Evolutionary conservation across 2,888 invertebrate genomes (phyloP).

Genomic region (Drosophila stalkeri): DNA sequence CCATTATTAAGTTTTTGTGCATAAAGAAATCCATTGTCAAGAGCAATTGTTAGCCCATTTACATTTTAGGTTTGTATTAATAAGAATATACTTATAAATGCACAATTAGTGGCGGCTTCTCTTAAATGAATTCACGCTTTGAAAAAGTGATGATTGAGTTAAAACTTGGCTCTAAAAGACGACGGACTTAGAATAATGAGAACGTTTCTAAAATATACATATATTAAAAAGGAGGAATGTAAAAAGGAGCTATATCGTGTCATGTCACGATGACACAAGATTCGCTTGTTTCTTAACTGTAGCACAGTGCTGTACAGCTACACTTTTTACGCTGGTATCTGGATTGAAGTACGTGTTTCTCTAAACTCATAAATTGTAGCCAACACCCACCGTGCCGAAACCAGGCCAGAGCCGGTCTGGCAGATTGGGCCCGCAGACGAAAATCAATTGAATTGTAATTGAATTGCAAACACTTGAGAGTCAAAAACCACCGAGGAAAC

Average conservation of each 20-base stretch:
- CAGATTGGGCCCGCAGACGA: slow-evolving; percentile 61
- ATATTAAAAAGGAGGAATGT: background rate
- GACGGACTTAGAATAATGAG: slow-evolving; percentile 15
- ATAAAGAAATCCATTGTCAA: too few relatives aligned
- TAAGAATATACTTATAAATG: too few relatives aligned
- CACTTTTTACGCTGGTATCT: slow-evolving; percentile 12
- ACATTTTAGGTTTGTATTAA: too few relatives aligned
- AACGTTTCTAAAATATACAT: background rate
- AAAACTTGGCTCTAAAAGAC: background rate
- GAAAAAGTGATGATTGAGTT: background rate
- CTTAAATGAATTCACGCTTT: background rate
- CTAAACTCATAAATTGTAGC: slow-evolving; percentile 44
- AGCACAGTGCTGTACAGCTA: slow-evolving; percentile 8
- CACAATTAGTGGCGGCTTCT: background rate
- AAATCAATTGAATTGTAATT: slow-evolving; percentile 79
- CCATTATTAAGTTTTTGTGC: too few relatives aligned
- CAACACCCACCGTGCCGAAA: slow-evolving; percentile 8
- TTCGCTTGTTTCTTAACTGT: background rate
- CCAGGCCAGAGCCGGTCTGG: slow-evolving; percentile 13
- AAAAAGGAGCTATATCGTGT: background rate
- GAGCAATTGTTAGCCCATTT: too few relatives aligned
- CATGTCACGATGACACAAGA: too few relatives aligned
- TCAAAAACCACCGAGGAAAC: slow-evolving; percentile 70
- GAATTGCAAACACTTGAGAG: slow-evolving; percentile 75
- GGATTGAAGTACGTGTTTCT: slow-evolving; percentile 42